These are phyloP conservation scores for Channallabes apus DNA, from an alignment of 2,797 vertebrate genomes.

Conservation along the genomic window DNA sequence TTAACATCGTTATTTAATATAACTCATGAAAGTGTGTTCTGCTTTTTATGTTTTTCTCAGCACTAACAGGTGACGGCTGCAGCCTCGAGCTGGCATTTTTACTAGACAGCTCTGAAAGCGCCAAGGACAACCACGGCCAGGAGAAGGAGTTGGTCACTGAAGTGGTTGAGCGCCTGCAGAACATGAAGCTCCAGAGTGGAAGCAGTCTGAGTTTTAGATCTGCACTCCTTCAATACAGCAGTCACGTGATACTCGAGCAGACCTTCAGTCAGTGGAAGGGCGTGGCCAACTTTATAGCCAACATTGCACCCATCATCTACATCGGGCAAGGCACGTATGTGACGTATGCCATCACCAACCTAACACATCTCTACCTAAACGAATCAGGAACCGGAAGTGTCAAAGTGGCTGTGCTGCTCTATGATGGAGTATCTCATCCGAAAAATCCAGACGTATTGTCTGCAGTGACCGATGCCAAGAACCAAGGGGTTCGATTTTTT, in stretches of 20 bases:
- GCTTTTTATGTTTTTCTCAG: slow-evolving; percentile 41
- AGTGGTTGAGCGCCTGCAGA: slow-evolving; percentile 76
- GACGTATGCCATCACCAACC: slow-evolving; percentile 90
- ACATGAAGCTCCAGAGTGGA: slow-evolving; percentile 74
- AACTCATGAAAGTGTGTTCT: neutral
- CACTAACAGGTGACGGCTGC: slow-evolving; percentile 74
- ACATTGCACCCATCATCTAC: slow-evolving; percentile 74
- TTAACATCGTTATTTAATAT: neutral
- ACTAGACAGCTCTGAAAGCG: slow-evolving; percentile 89
- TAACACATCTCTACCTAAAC: slow-evolving; percentile 83
- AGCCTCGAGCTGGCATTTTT: slow-evolving; percentile 85
- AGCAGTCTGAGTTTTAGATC: slow-evolving; percentile 75
- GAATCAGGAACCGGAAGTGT: slow-evolving; percentile 76
- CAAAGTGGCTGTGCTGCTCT: slow-evolving; percentile 84
- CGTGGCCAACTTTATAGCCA: slow-evolving; percentile 77
- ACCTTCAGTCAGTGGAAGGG: slow-evolving; percentile 84
- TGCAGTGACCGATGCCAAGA: slow-evolving; percentile 84
- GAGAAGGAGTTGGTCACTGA: slow-evolving; percentile 82
- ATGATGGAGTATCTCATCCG: slow-evolving; percentile 83
- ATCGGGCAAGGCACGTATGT: slow-evolving; percentile 90
- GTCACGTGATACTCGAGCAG: slow-evolving; percentile 83
- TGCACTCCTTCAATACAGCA: slow-evolving; percentile 90
- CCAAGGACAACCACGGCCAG: slow-evolving; percentile 84
- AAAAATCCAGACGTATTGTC: slow-evolving; percentile 87
- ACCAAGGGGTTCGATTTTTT: slow-evolving; percentile 86